Base-by-base conservation (phyloP, 2,888 invertebrate species). In the Odontomyia ornata region DNA sequence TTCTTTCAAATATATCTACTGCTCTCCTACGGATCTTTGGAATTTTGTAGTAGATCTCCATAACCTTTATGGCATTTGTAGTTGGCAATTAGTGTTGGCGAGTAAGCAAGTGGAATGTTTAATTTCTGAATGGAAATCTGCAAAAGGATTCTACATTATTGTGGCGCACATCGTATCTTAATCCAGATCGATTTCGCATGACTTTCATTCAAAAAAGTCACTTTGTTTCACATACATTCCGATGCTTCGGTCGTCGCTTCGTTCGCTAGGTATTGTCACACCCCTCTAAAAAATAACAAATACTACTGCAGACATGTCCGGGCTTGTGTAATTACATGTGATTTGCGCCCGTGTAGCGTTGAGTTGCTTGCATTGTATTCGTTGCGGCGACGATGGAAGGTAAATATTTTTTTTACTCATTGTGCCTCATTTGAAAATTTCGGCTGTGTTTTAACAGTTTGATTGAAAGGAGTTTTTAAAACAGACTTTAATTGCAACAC, bases 141-240 rank as follows among this genome's bases (percentile, higher is more conserved):
- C n/a, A n/a, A n/a, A n/a, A n/a, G n/a, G n/a, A n/a, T n/a, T n/a
- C n/a, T n/a, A n/a, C n/a, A n/a, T n/a, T n/a, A n/a, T n/a, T n/a
- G n/a, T n/a, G n/a, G n/a, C n/a, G n/a, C n/a, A n/a, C n/a, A n/a
- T n/a, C n/a, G n/a, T n/a, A n/a, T n/a, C n/a, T n/a, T n/a, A 60
- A 60, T 9, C 13, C 23, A 7, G 27, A 9, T 11, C 56, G 72
- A 56, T 72, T 72, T 11, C 23, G 21, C 0, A n/a, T 7, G 23
- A 60, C 36, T 73, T 73, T 73, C 73, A 73, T 73, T 73, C 60
- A 73, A 57, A 73, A 73, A 57, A 57, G 11, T 21, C 73, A 30
- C 23, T 60, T 11, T 82, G 83, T 81, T 82, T 82, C 83, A 84
- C 84, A 84, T 84, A 82, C 85, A 83, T 83, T 83, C 83, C 82